Conservation (phyloP, 2,113 vertebrate species). For the Piprites chloris region DNA sequence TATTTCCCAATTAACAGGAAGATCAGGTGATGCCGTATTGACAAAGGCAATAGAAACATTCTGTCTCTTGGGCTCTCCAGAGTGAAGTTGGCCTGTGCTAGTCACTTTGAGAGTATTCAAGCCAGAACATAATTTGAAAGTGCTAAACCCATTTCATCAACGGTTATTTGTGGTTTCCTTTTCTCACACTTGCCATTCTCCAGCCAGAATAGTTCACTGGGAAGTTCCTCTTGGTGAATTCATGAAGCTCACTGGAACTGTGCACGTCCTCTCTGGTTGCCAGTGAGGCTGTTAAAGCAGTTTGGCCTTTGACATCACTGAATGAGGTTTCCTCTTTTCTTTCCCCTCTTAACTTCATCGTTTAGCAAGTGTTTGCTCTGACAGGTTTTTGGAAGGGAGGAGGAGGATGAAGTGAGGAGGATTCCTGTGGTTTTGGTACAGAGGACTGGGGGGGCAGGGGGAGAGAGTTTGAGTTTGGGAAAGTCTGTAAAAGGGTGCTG, state of each 20-base stretch:
- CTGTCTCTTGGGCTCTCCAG: background rate
- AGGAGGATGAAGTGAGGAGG: background rate
- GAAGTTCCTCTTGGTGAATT: constrained; percentile 1
- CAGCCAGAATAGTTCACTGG: background rate
- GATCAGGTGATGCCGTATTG: background rate
- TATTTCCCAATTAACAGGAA: background rate
- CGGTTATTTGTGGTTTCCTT: constrained; percentile 41
- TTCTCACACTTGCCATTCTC: background rate
- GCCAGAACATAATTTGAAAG: constrained; percentile 11
- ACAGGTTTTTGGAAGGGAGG: constrained; percentile 12
- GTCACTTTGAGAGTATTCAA: background rate
- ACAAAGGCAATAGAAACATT: background rate
- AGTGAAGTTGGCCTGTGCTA: background rate
- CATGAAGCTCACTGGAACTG: background rate
- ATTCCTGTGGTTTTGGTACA: background rate
- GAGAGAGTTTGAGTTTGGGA: constrained; percentile 1
- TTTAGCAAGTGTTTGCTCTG: background rate
- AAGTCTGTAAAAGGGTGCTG: constrained; percentile 39
- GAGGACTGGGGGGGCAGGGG: background rate
- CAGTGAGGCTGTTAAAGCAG: background rate
- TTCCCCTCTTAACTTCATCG: background rate
- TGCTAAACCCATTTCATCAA: constrained; percentile 16
- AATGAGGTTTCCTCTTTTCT: constrained; percentile 1
- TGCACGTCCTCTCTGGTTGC: background rate
- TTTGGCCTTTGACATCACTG: constrained; percentile 5